Base-by-base conservation (phyloP, 2,797 vertebrate genomes). In the Lepilemur ruficaudatus region DNA sequence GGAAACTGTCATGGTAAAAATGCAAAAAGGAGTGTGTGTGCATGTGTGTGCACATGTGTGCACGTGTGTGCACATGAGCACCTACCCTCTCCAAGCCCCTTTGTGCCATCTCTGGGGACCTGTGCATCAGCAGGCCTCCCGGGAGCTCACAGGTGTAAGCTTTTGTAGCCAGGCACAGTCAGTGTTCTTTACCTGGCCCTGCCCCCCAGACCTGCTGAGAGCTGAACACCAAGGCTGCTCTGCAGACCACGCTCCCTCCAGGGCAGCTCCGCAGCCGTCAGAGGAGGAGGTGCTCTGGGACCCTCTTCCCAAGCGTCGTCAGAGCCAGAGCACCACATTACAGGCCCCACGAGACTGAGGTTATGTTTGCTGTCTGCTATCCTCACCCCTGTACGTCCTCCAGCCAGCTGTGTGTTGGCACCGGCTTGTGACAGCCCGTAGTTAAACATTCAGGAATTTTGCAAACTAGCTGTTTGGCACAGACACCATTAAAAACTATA, bases 351-450 rank as follows among this genome's bases (percentile, higher is more conserved):
- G 6, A 43, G 25, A 18, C 65, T 22, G 11, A 15, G 9, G 55
- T 11, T 30, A 7, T 2, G 3, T 23, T 25, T 50, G n/a, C 75
- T 2, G 3, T 11, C 8, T 20, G 25, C 14, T 72, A 28, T 17
- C 7, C 17, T 50, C 7, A 15, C 46, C 0, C 0, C 38, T 7
- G 10, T 32, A 6, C 55, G 7, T 15, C 72, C 4, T 41, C 20
- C 6, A 18, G 14, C 35, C 6, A 2, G 38, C 28, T 23, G 35
- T 15, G 46, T 25, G 61, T 43, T 30, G 12, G 48, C 57, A 8
- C 86, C 0, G 30, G 38, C 22, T n/a, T 8, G 11, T 4, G 20
- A 30, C 25, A 22, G n/a, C 52, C 7, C 0, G 3, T 1, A n/a
- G 57, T 23, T 61, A 30, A 55, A 50, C 32, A 22, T 28, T 48